These are phyloP conservation scores for Teleopsis dalmanni DNA, from an alignment of 1,140 invertebrate species.

Conservation along the genomic window DNA sequence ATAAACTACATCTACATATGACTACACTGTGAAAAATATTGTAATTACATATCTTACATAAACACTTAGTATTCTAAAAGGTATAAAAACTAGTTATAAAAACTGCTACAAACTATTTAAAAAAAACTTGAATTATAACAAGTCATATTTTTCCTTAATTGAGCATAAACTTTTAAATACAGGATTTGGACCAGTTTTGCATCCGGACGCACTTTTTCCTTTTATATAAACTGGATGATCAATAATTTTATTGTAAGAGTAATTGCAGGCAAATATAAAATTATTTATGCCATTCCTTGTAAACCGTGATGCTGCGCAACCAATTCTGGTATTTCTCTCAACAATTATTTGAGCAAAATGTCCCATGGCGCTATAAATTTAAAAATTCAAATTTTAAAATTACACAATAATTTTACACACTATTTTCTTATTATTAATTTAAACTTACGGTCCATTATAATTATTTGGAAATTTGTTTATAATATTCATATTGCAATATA, in stretches of 20 bases:
- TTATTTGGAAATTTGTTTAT: not conserved
- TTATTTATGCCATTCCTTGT: slow-evolving; percentile 17
- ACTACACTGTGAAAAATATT: not conserved
- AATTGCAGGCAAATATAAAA: slow-evolving; percentile 28
- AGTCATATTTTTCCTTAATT: not conserved
- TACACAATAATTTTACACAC: not conserved
- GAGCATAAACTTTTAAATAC: not conserved
- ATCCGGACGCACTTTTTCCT: not conserved
- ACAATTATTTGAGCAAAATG: slow-evolving; percentile 32
- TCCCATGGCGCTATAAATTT: slow-evolving; percentile 21
- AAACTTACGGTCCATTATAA: slow-evolving; percentile 5
- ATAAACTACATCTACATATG: not conserved
- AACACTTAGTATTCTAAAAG: not conserved
- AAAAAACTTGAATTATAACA: not conserved
- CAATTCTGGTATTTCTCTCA: slow-evolving; percentile 25
- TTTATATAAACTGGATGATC: not conserved
- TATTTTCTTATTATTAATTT: not conserved
- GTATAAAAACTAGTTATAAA: not conserved
- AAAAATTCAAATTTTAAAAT: not conserved
- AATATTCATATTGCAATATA: not conserved
- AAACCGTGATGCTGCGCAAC: slow-evolving; percentile 24
- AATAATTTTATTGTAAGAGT: slow-evolving; percentile 11
- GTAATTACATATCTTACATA: not conserved
- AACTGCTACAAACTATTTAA: not conserved
- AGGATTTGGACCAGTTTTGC: not conserved